Conservation (phyloP, 1,140 invertebrate species). For the Sarcophaga bullata region DNA sequence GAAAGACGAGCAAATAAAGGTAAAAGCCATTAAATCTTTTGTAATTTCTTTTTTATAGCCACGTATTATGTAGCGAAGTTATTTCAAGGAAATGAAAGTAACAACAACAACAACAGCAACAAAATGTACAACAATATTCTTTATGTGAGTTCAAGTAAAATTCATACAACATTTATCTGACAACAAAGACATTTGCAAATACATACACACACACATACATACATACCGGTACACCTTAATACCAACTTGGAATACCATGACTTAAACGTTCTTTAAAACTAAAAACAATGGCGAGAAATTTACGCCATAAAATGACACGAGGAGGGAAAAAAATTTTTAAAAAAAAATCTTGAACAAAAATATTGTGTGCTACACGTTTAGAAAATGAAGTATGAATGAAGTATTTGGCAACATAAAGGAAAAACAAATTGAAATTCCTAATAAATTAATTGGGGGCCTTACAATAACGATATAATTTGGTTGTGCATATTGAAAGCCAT, state of each 20-base stretch:
- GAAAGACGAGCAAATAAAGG: background rate
- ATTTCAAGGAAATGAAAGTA: background rate
- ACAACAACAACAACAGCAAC: background rate
- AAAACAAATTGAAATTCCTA: no score
- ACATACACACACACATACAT: background rate
- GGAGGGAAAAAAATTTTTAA: background rate
- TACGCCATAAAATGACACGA: background rate
- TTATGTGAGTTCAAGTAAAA: background rate
- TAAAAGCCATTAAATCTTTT: slow-evolving; percentile 18
- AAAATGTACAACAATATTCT: background rate
- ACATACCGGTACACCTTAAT: background rate
- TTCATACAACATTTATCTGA: background rate
- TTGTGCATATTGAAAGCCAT: no score
- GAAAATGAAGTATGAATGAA: no score
- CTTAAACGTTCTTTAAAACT: slow-evolving; percentile 8
- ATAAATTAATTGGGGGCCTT: no score
- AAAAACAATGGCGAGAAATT: slow-evolving; percentile 4
- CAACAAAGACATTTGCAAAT: background rate
- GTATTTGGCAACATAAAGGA: no score
- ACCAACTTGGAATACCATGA: background rate
- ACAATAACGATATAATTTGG: no score
- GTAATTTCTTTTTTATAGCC: slow-evolving; percentile 26
- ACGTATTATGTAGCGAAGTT: background rate
- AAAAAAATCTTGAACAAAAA: background rate
- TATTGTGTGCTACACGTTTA: background rate